Base-by-base conservation (phyloP, 2,113 vertebrate genomes). In the Cariama cristata region DNA sequence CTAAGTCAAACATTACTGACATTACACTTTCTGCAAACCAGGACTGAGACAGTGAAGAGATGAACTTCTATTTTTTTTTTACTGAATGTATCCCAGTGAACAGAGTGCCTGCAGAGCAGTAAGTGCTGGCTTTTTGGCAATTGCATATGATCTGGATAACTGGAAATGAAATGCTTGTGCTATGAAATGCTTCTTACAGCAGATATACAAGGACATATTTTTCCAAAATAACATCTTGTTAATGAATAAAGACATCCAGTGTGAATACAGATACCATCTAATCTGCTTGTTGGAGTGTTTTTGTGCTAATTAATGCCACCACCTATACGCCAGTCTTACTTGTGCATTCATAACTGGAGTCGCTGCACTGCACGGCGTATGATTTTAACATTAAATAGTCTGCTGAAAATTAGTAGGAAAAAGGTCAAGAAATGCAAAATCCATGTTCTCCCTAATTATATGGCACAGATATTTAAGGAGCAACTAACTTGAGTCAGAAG, bases 351-450 rank as follows among this genome's bases (percentile, higher is more conserved):
- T 85, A 74, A 49, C 49, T 62, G 67, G 47, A 94, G 75, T 91
- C 0, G 0, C 59, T 10, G 3, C 50, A 22, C 81, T 85, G 47
- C 66, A 91, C 0, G 0, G 16, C 2, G 4, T 85, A 49, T 1
- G 3, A 85, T 91, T 94, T 88, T 82, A 91, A 59, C 55, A 66
- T 96, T 90, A 89, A 77, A 79, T 84, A 79, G n/a, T 87, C 69
- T 93, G 77, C 33, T 84, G 74, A 69, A 95, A 94, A 93, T 93
- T 93, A 96, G 59, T 88, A 52, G 47, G 84, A 66, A 97, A 93
- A 97, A 97, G 91, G 95, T 96, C 95, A 96, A 88, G 71, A 97
- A 96, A 91, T 94, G 89, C 71, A 95, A 96, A 97, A 93, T 81
- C 73, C 58, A 4, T 73, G 58, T 95, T 93, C 82, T 79, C 94